Conservation (phyloP, 2,797 vertebrate species). For the Spinibarbus caldwelli region DNA sequence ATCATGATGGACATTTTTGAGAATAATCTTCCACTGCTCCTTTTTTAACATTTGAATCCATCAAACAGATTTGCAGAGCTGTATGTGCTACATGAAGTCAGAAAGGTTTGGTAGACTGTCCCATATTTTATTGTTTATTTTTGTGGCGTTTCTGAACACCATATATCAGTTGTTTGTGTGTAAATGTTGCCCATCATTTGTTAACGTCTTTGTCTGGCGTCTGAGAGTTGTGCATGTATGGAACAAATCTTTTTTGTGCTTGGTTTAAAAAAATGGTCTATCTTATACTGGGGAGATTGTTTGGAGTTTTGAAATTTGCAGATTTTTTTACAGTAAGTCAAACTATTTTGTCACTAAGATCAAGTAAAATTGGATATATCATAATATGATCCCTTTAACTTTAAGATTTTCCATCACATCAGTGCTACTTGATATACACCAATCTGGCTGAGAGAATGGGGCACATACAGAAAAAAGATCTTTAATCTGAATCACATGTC, state of each 20-base stretch:
- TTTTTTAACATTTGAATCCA: background rate
- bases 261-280: background rate
- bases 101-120: background rate
- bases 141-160: background rate
- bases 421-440: background rate
- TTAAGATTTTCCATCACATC: background rate
- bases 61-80: background rate
- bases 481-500: slow-evolving; percentile 77
- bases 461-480: slow-evolving; percentile 47
- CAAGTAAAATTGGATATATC: background rate
- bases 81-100: background rate
- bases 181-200: background rate
- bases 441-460: slow-evolving; percentile 26
- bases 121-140: background rate
- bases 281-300: background rate
- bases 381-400: background rate
- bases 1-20: background rate
- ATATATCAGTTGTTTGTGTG: background rate
- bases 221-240: background rate
- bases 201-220: background rate
- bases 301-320: background rate
- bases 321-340: background rate
- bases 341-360: background rate
- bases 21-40: background rate
- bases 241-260: background rate